Evolutionary conservation across 2,113 vertebrate species (phyloP).

Genomic region (Poicephalus gulielmi): DNA sequence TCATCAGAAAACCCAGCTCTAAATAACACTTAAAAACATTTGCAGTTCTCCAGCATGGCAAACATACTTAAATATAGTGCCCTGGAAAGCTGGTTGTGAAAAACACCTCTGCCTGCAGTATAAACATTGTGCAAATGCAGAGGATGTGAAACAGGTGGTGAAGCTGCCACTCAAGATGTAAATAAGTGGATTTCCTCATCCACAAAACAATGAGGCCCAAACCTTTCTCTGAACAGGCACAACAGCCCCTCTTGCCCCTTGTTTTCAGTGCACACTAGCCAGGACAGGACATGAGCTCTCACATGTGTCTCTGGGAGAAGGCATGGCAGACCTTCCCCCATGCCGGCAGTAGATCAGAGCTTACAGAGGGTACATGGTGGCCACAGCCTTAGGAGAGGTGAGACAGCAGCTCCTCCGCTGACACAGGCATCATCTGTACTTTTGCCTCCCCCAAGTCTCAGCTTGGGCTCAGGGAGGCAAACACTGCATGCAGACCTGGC

Average conservation of each 20-base stretch:
- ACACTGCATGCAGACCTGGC: not conserved
- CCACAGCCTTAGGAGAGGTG: not conserved
- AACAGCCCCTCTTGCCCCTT: not conserved
- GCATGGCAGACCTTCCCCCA: not conserved
- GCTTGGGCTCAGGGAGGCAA: not conserved
- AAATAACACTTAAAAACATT: not conserved
- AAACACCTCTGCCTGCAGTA: not conserved
- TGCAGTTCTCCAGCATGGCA: not conserved
- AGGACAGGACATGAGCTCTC: not conserved
- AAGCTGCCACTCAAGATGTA: not conserved
- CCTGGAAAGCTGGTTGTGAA: not conserved
- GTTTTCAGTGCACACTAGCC: rapidly evolving
- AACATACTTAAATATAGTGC: not conserved
- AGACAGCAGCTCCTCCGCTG: not conserved
- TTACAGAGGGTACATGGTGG: not conserved
- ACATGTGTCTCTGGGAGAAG: not conserved
- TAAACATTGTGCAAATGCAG: not conserved
- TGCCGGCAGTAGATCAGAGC: not conserved
- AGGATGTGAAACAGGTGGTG: not conserved
- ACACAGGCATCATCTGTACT: not conserved
- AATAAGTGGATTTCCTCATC: not conserved
- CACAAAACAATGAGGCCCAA: not conserved
- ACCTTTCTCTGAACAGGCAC: not conserved
- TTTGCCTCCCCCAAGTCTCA: not conserved
- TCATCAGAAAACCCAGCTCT: not conserved